Conservation (phyloP, 2,113 vertebrate genomes). For the Corynorhinus townsendii region DNA sequence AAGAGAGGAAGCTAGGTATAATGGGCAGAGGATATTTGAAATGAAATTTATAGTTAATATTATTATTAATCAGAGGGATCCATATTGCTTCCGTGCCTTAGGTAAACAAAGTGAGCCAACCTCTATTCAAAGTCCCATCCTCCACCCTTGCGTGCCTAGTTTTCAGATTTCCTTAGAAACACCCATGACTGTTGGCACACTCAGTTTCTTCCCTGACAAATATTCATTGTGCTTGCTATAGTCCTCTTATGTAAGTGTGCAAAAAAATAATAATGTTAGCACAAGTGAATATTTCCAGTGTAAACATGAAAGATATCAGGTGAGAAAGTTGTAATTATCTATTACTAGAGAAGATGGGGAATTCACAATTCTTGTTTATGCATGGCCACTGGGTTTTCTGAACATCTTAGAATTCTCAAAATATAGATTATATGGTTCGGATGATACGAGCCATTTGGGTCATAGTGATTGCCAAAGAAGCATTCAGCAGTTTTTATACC, state of each 20-base stretch:
- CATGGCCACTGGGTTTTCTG: neutral
- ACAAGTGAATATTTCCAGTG: neutral
- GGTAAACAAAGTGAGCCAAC: neutral
- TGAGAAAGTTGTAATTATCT: neutral
- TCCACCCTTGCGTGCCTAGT: neutral
- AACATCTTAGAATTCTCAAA: neutral
- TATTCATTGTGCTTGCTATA: neutral
- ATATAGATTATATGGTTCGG: neutral
- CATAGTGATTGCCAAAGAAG: neutral
- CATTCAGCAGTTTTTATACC: neutral
- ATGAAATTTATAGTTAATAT: neutral
- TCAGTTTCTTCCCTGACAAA: neutral
- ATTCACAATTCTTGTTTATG: neutral
- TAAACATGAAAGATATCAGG: neutral
- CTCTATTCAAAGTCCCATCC: neutral
- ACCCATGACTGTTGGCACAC: neutral
- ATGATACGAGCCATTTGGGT: neutral
- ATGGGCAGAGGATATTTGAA: neutral
- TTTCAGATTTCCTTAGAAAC: neutral
- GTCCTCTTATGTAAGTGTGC: neutral
- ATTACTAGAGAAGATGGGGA: neutral
- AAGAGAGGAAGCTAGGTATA: neutral
- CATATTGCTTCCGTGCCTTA: neutral
- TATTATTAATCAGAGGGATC: neutral
- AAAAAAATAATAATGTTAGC: constrained; percentile 4